A percentile compares a stretch with the other conserved stretches of the same genome.
Evolutionary conservation across 2,797 vertebrate genomes (phyloP).

Genomic region (Nannoperca obscura): DNA sequence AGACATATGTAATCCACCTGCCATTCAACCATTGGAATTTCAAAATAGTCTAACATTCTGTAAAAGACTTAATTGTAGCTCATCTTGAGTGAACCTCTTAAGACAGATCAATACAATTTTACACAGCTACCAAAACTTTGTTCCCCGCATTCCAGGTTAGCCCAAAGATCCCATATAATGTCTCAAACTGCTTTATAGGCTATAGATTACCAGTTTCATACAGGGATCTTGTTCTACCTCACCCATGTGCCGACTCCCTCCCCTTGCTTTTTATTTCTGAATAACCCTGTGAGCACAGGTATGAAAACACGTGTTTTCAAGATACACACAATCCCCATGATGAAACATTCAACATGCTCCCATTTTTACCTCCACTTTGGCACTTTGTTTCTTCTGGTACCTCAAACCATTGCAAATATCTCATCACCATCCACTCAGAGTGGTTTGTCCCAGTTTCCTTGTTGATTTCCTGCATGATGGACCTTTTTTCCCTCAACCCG

Average conservation of each 20-base stretch:
- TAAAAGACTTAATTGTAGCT: not conserved
- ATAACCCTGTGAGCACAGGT: not conserved
- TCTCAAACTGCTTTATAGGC: not conserved
- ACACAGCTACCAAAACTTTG: not conserved
- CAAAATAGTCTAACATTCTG: not conserved
- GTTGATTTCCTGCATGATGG: not conserved
- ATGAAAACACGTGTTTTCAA: not conserved
- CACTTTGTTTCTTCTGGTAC: not conserved
- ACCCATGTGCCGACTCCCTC: not conserved
- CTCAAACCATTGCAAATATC: not conserved
- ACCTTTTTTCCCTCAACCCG: not conserved
- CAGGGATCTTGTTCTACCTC: not conserved
- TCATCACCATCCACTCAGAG: not conserved
- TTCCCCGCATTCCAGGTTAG: not conserved
- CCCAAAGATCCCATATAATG: not conserved
- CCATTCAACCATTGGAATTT: not conserved
- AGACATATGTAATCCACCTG: not conserved
- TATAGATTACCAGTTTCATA: not conserved
- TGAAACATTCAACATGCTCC: not conserved
- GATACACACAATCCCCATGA: not conserved
- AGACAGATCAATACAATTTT: not conserved
- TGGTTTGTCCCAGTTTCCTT: not conserved
- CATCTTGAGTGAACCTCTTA: not conserved
- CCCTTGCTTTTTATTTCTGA: not conserved
- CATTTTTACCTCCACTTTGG: too few species aligned